Conservation (phyloP, 2,797 vertebrate genomes). For the Nasua narica region DNA sequence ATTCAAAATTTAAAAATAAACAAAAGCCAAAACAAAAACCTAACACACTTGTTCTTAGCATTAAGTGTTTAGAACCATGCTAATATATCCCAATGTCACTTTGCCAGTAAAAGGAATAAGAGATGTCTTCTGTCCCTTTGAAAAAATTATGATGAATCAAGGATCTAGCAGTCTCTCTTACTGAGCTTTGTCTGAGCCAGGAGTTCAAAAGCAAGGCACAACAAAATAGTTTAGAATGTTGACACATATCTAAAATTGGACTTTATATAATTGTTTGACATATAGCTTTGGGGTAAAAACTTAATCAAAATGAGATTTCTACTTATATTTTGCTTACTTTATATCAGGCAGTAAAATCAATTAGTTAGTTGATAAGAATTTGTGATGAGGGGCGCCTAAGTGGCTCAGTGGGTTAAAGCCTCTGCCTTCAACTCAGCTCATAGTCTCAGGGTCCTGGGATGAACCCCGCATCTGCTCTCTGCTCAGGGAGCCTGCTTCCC, state of each 20-base stretch:
- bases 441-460: too few species aligned
- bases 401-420: too few species aligned
- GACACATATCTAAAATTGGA: neutral
- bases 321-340: neutral
- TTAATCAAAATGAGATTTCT: neutral
- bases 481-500: too few species aligned
- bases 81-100: neutral
- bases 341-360: neutral
- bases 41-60: neutral
- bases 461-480: too few species aligned
- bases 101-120: neutral
- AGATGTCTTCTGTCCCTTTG: neutral
- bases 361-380: neutral
- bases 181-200: neutral
- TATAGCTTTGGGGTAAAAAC: neutral
- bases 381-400: neutral
- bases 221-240: neutral
- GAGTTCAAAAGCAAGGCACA: neutral
- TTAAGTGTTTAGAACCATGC: neutral
- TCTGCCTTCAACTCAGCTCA: too few species aligned
- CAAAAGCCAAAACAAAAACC: neutral
- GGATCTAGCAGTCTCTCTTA: neutral
- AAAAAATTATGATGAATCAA: neutral
- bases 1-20: neutral
- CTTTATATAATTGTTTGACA: neutral